phyloP scores from a whole-genome alignment of 2,797 vertebrate genomes.

The Hyperoplus immaculatus region DNA sequence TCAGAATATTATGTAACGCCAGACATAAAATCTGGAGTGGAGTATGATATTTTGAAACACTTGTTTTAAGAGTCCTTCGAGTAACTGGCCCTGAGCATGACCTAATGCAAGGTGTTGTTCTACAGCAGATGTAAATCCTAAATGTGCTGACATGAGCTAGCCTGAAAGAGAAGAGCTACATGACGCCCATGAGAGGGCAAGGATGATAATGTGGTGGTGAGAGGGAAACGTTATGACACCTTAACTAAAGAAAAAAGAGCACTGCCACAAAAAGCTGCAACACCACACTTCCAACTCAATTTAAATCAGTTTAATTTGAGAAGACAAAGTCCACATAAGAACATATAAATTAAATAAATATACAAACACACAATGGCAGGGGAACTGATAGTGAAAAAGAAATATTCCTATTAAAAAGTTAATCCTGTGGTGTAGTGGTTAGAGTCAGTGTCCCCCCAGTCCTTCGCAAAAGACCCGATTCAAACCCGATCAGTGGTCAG shows the following conservation, averaged over 20 bases:
- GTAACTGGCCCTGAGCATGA: neutral
- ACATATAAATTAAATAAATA: neutral
- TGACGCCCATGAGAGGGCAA: neutral
- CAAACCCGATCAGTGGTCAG: too few relatives aligned
- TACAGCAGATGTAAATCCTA: too few relatives aligned
- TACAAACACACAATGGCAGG: neutral
- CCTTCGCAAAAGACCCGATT: too few relatives aligned
- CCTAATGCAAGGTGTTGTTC: neutral
- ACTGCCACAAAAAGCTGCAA: neutral
- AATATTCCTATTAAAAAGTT: too few relatives aligned
- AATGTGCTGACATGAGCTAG: neutral
- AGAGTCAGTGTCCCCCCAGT: too few relatives aligned
- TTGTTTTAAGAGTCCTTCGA: neutral
- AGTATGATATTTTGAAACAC: neutral
- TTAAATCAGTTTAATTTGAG: conserved; percentile 5
- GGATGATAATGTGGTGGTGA: neutral
- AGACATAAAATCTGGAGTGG: conserved; percentile 18
- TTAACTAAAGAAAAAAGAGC: too few relatives aligned
- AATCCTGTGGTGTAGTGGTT: too few relatives aligned
- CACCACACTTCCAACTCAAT: neutral
- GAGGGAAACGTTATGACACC: neutral
- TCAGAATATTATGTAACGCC: neutral
- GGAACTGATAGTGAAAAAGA: neutral
- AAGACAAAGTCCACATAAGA: neutral
- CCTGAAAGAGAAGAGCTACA: neutral